Base-by-base conservation (phyloP, 2,888 invertebrate species). In the Augochlorella aurata region DNA sequence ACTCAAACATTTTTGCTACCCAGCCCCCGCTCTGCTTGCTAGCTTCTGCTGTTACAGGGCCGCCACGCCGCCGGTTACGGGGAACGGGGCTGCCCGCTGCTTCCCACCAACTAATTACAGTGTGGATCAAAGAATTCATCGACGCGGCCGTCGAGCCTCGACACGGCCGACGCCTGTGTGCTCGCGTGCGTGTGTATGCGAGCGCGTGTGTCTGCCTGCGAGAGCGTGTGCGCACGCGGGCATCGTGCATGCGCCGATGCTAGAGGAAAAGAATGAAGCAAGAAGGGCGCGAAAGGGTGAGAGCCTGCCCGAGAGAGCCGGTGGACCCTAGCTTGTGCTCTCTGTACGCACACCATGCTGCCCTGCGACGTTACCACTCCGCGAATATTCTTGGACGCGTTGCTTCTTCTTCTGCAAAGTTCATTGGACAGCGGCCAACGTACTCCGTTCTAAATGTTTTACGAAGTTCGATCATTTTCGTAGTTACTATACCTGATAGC, bases 51-150 rank as follows among this genome's bases (percentile, higher is more conserved):
- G 79, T 78, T 78, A 61, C 81, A 18, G 68, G 67, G 74, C 58
- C 58, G 58, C 24, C 58, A 65, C 58, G 58, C 24, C 58, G 68
- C 67, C 77, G 58, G 69, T 69, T 80, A 84, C 81, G 82, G 83
- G 81, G 75, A 77, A 73, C 52, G 77, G 82, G 82, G 79, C 78
- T 84, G 83, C 65, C 81, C 68, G 74, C 69, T 82, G 84, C 76
- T 89, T 89, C 87, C 90, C 91, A 90, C 91, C 92, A 92, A 93
- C 92, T 93, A 93, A 93, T 93, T 93, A 92, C 93, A 91, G 90
- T 90, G 89, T 84, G 91, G 93, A 93, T 93, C 93, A 93, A 93
- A 93, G 93, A 93, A 93, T 93, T 91, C 92, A 91, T 91, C 92
- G 92, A 90, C 91, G 87, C 89, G 82, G 79, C 86, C 68, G 69